Percentiles rank a stretch among this genome's conserved stretches.
Evolutionary conservation across 2,888 invertebrate species (phyloP).

Genomic region (Pollenia labialis): DNA sequence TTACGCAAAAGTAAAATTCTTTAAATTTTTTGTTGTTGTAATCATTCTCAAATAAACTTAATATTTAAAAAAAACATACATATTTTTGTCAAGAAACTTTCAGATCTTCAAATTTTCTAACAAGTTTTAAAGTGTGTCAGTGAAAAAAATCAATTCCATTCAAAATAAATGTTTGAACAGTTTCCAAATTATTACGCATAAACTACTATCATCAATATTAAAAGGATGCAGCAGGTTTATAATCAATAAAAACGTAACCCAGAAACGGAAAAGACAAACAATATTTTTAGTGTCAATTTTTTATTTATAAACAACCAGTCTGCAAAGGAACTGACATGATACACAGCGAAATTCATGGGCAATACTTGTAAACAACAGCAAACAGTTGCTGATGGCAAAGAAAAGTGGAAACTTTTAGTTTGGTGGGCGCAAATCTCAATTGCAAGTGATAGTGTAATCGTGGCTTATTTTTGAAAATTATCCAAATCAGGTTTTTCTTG

Average conservation of each 20-base stretch:
- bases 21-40: background rate
- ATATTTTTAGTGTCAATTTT: background rate
- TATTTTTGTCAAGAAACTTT: background rate
- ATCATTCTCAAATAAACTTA: background rate
- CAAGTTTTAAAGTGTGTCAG: slow-evolving; percentile 47
- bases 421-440: slow-evolving; percentile 4
- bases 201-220: background rate
- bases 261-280: slow-evolving; percentile 5
- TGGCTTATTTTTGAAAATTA: background rate
- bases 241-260: slow-evolving; percentile 27
- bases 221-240: slow-evolving; percentile 39
- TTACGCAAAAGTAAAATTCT: no score
- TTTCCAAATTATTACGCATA: slow-evolving; percentile 23
- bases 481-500: slow-evolving; percentile 35
- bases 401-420: slow-evolving; percentile 8
- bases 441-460: slow-evolving; percentile 17
- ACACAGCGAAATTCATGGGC: slow-evolving; percentile 28
- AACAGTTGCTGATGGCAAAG: background rate
- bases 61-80: background rate
- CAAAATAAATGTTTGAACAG: background rate
- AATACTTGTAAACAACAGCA: background rate
- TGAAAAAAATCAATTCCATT: slow-evolving; percentile 20
- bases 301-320: slow-evolving; percentile 15
- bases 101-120: slow-evolving; percentile 32
- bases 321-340: background rate